Percentiles rank a stretch among this genome's conserved stretches.
These are phyloP conservation scores for Pachycephala philippinensis DNA, from an alignment of 2,113 vertebrate species.

Conservation along the genomic window DNA sequence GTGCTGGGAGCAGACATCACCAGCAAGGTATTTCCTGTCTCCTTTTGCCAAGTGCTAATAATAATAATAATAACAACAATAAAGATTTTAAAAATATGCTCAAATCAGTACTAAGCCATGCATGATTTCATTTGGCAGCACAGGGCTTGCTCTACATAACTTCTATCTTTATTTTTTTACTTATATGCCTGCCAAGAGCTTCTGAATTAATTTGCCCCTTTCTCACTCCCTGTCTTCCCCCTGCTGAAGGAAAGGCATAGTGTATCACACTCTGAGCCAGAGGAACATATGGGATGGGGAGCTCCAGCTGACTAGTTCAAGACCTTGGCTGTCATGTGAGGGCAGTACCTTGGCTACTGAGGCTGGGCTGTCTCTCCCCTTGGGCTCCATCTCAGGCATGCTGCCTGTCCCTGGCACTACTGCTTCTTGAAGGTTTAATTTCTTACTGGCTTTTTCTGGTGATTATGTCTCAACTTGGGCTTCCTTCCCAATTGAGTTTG, in stretches of 20 bases:
- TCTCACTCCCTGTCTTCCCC: not conserved
- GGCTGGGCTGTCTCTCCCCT: not conserved
- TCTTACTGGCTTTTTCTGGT: not conserved
- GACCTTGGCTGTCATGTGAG: not conserved
- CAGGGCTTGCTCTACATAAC: not conserved
- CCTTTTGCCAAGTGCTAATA: slow-evolving; percentile 49
- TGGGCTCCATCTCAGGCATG: not conserved
- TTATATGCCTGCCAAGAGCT: not conserved
- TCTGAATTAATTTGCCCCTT: slow-evolving; percentile 5
- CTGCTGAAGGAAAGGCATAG: not conserved
- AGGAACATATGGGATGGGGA: not conserved
- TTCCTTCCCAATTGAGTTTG: not conserved
- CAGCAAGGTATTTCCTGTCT: slow-evolving; percentile 59
- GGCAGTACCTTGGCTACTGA: not conserved
- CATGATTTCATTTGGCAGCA: not conserved
- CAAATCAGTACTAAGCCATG: not conserved
- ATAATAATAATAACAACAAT: slow-evolving; percentile 1
- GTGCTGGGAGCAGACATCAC: slow-evolving; percentile 26
- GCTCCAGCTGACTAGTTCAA: not conserved
- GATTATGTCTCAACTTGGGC: not conserved
- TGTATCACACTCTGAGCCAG: not conserved
- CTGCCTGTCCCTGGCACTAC: not conserved
- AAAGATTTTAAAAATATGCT: not conserved
- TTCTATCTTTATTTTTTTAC: not conserved
- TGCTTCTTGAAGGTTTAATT: not conserved